Base-by-base conservation (phyloP, 2,888 invertebrate genomes). In the Diabrotica balteata region DNA sequence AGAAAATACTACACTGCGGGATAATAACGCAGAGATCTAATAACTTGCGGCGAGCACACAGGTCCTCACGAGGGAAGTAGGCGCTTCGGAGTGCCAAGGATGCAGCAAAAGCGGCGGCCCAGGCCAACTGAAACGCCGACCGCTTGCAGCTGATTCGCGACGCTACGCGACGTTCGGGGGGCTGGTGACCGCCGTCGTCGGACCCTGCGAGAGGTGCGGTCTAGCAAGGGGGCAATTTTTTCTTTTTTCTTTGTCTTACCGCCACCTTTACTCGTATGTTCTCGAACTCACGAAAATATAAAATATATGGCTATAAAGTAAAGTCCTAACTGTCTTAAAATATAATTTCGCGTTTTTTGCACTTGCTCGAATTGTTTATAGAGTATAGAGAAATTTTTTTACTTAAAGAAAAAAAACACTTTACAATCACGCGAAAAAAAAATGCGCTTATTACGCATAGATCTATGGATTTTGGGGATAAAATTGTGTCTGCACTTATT, bases 21-120 rank as follows among this genome's bases (percentile, higher is more conserved):
- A n/a, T n/a, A n/a, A n/a, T n/a, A 92, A 86, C 71, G 91, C 91
- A 66, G 90, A 90, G n/a, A n/a, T 58, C 91, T 90, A 70, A 91
- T 90, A 79, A 90, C 91, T 59, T n/a, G n/a, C n/a, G 79, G 83
- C 63, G 80, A 83, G 84, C 90, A 92, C 81, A n/a, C 90, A 90
- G 72, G 90, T 90, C 68, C 87, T n/a, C 86, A 72, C n/a, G n/a
- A n/a, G n/a, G 91, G 91, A 75, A 91, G 80, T 71, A 91, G 86
- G n/a, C 50, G 91, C 90, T 75, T n/a, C n/a, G n/a, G n/a, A 91
- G 91, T 63, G 90, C 91, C 91, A 92, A 32, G 91, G 91, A 76
- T 90, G 90, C 82, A 93, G 84, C 78, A 92, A 83, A 71, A 91
- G 89, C 54, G 92, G 92, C 78, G 91, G 91, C 92, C 91, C n/a